Evolutionary conservation across 2,888 invertebrate species (phyloP), one percentile per base, ranked within the genome.

Genomic region (Dynastes tityus): DNA sequence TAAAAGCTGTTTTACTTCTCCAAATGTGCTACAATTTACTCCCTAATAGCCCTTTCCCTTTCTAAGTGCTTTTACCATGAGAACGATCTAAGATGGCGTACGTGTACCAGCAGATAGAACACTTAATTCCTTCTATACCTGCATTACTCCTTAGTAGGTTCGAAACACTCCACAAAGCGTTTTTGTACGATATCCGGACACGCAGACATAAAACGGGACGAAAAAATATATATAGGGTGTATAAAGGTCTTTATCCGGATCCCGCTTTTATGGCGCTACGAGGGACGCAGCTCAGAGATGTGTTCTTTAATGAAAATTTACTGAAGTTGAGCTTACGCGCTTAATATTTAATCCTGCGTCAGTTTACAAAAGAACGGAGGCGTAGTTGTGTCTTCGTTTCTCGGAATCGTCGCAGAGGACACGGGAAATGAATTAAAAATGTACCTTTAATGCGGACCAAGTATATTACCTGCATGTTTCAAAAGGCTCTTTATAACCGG

Each of bases 251-350:
- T 65, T 65, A 40, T 40, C 22, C 65, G 5, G 65, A 8, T 4
- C 13, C 65, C 45, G 8, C 40, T 65, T 65, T 65, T 65, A 65
- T 40, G 40, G 65, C 40, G 65, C 16, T 40, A 40, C 65, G 16
- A 29, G 65, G 40, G 40, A 40, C 32, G 40, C 37, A 40, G 40
- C 65, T 65, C 65, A 40, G n/a, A 65, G 37, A 65, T 40, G 65
- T 65, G 65, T 65, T 65, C 65, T 65, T 65, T 65, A 65, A 65
- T 65, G 65, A 65, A 65, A 65, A 65, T 65, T 65, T 65, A 65
- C 65, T 65, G 65, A 40, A 65, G 9, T 40, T 37, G 16, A n/a
- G 37, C 65, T 37, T 37, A 40, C 32, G 65, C 65, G 40, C 37
- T 65, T 65, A 65, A 65, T 65, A 65, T 65, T 65, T 65, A 65